A percentile compares a stretch with the other conserved stretches of the same genome.
phyloP scores from a whole-genome alignment of 2,113 vertebrate genomes.

The Tychaedon coryphoeus region DNA sequence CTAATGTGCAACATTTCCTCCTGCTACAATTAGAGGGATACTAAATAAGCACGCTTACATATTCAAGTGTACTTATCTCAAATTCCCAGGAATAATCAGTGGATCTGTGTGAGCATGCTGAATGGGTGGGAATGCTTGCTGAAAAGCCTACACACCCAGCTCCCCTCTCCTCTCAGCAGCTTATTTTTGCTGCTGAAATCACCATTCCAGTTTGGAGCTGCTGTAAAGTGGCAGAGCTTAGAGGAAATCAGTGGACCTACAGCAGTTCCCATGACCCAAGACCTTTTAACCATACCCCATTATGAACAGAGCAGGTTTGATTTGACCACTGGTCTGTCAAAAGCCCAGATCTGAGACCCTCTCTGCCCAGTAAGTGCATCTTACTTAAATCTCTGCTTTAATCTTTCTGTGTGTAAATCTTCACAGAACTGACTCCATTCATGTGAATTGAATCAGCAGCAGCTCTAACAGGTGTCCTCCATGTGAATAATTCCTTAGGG shows the following conservation, averaged over 20 bases:
- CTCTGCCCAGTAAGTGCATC: not conserved
- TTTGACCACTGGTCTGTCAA: not conserved
- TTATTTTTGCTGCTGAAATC: not conserved
- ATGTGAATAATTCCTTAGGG: not conserved
- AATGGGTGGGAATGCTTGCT: not conserved
- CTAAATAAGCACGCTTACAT: not conserved
- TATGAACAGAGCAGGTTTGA: not conserved
- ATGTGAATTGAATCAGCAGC: not conserved
- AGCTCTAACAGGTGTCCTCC: not conserved
- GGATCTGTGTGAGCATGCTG: not conserved
- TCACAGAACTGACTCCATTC: not conserved
- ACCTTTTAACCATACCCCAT: not conserved
- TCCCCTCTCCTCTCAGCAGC: not conserved
- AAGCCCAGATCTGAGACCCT: not conserved
- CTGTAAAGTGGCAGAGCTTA: not conserved
- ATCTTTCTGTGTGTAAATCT: not conserved
- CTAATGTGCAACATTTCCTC: not conserved
- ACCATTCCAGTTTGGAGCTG: not conserved
- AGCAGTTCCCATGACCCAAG: not conserved
- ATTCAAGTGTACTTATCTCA: not conserved
- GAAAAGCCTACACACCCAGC: not conserved
- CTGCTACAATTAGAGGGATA: not conserved
- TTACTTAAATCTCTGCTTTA: not conserved
- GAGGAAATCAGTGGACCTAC: not conserved
- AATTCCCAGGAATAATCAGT: not conserved